These are phyloP conservation scores for Ormyrus nitidulus DNA, from an alignment of 2,888 invertebrate species.

Conservation along the genomic window DNA sequence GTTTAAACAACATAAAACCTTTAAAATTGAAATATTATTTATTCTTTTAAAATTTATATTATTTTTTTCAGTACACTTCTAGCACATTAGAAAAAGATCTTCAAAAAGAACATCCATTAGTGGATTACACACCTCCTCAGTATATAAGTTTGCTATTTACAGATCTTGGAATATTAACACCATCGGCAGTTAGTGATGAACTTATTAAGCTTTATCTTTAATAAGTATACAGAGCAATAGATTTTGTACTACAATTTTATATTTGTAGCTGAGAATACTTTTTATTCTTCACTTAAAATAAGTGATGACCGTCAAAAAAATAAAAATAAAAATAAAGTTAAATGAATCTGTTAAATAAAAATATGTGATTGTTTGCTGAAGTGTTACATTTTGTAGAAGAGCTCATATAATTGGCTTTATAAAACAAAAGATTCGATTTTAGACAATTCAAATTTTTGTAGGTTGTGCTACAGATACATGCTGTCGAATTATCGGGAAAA, in stretches of 20 bases:
- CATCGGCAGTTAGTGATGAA: constrained; percentile 98
- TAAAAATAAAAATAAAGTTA: no score
- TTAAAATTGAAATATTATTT: constrained; percentile 37
- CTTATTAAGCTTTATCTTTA: constrained; percentile 96
- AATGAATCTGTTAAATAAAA: no score
- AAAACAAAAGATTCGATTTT: no score
- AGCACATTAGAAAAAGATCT: constrained; percentile 76
- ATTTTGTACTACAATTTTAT: constrained; percentile 28
- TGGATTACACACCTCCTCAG: constrained; percentile 97
- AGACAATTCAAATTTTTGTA: no score
- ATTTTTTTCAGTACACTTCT: constrained; percentile 77
- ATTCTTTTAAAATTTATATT: constrained; percentile 33
- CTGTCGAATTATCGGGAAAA: no score
- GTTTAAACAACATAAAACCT: constrained; percentile 49
- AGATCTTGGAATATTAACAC: constrained; percentile 95
- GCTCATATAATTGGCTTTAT: no score
- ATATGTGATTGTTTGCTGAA: no score
- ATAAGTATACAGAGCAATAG: constrained; percentile 63
- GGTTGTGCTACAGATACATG: no score
- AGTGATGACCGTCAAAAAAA: no score
- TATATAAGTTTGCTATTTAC: constrained; percentile 96
- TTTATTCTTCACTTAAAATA: background rate
- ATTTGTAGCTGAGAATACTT: constrained; percentile 35
- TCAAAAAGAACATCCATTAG: constrained; percentile 87
- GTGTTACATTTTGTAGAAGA: no score